Percentiles rank a stretch among this genome's conserved stretches.
Evolutionary conservation across 2,888 invertebrate genomes (phyloP).

Genomic region (Mantis religiosa): DNA sequence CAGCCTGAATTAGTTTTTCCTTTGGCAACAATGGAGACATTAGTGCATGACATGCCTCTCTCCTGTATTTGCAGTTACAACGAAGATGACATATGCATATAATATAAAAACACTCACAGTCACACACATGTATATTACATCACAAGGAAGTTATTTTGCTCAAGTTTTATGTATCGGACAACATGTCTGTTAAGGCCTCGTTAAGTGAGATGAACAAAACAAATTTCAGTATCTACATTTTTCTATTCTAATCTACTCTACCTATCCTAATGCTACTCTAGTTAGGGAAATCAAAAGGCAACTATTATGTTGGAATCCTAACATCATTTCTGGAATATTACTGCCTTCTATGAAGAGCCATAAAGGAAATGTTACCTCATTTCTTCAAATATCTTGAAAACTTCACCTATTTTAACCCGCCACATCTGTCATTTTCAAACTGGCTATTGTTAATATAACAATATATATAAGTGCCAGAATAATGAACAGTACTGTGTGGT

Average conservation of each 20-base stretch:
- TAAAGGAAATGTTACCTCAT: neutral
- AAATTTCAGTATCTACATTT: slow-evolving; percentile 11
- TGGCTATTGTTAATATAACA: neutral
- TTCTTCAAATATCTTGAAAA: neutral
- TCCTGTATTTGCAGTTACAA: slow-evolving; percentile 7
- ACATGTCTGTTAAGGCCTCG: slow-evolving; percentile 28
- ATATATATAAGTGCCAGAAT: neutral
- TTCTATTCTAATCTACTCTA: neutral
- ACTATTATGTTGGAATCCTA: neutral
- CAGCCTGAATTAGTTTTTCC: slow-evolving; percentile 20
- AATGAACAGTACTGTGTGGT: neutral
- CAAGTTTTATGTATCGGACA: neutral
- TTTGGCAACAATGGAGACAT: slow-evolving; percentile 29
- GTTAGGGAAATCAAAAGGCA: slow-evolving; percentile 6
- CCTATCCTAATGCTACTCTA: neutral
- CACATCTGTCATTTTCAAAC: neutral
- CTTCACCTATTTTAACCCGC: neutral
- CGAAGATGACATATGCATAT: neutral
- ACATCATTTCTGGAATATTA: neutral
- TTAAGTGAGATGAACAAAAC: slow-evolving; percentile 21
- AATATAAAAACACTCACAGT: neutral
- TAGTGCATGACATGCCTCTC: neutral
- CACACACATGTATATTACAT: neutral
- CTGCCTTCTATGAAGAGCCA: neutral
- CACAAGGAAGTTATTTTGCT: neutral